A percentile compares a stretch with the other conserved stretches of the same genome.
phyloP scores from a whole-genome alignment of 2,113 vertebrate genomes.

The Pelmatolapia mariae region DNA sequence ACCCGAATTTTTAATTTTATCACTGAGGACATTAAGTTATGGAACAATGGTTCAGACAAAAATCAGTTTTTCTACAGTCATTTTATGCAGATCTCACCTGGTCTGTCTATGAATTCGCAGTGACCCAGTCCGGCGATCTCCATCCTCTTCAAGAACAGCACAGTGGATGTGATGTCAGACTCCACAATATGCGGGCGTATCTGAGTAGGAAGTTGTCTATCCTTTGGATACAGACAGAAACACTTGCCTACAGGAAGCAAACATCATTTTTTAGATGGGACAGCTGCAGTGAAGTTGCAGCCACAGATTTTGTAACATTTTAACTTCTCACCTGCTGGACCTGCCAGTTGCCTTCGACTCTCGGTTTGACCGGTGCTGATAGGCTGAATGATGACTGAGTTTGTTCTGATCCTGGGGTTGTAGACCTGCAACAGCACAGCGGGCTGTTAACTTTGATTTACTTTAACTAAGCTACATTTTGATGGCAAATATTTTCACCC shows the following conservation, averaged over 20 bases:
- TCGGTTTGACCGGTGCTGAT: constrained; percentile 80
- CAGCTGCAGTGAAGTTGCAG: background rate
- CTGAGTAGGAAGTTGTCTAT: constrained; percentile 63
- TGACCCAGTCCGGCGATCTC: constrained; percentile 80
- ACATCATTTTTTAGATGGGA: background rate
- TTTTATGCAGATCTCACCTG: constrained; percentile 64
- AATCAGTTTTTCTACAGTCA: background rate
- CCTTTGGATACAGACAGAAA: constrained; percentile 85
- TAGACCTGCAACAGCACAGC: constrained; percentile 74
- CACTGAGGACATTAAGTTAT: background rate
- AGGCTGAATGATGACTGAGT: constrained; percentile 75
- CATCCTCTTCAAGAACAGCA: constrained; percentile 87
- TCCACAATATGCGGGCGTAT: constrained; percentile 73
- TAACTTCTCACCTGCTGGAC: constrained; percentile 69
- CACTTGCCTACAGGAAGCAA: constrained; percentile 75
- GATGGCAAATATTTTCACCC: background rate
- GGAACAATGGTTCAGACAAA: background rate
- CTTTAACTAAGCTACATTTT: background rate
- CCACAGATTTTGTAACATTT: background rate
- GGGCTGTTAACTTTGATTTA: background rate
- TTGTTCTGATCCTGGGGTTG: constrained; percentile 86
- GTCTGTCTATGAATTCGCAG: constrained; percentile 83
- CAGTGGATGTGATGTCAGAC: constrained; percentile 79
- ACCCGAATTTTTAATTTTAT: background rate
- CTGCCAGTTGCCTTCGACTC: constrained; percentile 78